phyloP scores from a whole-genome alignment of 2,888 invertebrate species.

The Malthinus flaveolus region DNA sequence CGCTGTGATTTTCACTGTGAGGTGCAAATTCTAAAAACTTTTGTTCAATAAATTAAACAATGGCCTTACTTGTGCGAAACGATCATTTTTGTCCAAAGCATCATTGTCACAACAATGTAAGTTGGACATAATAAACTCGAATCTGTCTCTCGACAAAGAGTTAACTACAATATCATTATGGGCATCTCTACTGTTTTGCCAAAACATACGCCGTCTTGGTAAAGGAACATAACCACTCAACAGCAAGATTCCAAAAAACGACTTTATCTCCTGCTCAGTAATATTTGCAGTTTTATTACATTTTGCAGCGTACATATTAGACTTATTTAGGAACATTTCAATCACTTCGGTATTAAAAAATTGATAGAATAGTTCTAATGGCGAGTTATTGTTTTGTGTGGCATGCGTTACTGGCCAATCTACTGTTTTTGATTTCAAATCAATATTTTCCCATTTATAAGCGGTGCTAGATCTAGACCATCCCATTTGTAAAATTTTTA shows the following conservation, averaged over 20 bases:
- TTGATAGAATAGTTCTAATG: no score
- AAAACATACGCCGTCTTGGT: slow-evolving; percentile 38
- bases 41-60: slow-evolving; percentile 33
- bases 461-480: no score
- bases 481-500: no score
- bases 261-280: slow-evolving; percentile 18
- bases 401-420: no score
- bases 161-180: slow-evolving; percentile 35
- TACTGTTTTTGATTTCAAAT: no score
- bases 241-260: slow-evolving; percentile 34
- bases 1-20: slow-evolving; percentile 31
- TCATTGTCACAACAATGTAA: slow-evolving; percentile 39
- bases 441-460: no score
- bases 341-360: slow-evolving; percentile 3
- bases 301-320: slow-evolving; percentile 25
- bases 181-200: slow-evolving; percentile 36
- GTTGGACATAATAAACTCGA: slow-evolving; percentile 37
- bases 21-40: slow-evolving; percentile 35
- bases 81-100: slow-evolving; percentile 31
- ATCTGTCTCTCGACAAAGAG: slow-evolving; percentile 37
- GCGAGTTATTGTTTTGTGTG: no score
- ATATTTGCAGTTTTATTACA: slow-evolving; percentile 16
- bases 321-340: slow-evolving; percentile 22
- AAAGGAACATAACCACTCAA: slow-evolving; percentile 36
- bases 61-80: slow-evolving; percentile 37